Percentiles rank a stretch among this genome's conserved stretches.
Evolutionary conservation across 1,140 invertebrate genomes (phyloP).

Genomic region (Drosophila pectinifera): DNA sequence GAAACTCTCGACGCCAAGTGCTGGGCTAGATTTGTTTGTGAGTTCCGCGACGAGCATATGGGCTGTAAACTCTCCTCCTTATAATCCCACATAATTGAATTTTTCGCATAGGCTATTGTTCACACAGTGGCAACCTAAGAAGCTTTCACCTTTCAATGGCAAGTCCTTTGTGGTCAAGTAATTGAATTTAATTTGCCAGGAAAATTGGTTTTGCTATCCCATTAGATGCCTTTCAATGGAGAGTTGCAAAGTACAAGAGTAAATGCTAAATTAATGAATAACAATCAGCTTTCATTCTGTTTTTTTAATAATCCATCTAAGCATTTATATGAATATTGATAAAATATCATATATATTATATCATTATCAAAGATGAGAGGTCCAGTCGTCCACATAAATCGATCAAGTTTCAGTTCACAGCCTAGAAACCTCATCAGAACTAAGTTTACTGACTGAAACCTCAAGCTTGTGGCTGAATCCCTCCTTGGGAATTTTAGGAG

Average conservation of each 20-base stretch:
- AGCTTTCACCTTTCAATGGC: conserved; percentile 9
- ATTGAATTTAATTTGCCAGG: conserved; percentile 22
- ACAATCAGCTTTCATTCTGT: too few relatives aligned
- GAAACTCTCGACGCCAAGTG: conserved; percentile 16
- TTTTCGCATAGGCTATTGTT: conserved; percentile 9
- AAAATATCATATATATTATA: too few relatives aligned
- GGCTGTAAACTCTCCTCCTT: not conserved
- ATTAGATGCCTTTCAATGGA: not conserved
- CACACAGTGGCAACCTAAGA: not conserved
- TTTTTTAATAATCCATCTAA: too few relatives aligned
- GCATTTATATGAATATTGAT: too few relatives aligned
- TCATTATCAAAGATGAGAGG: too few relatives aligned
- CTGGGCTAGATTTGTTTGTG: conserved; percentile 30
- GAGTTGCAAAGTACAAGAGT: not conserved
- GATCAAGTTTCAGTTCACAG: too few relatives aligned
- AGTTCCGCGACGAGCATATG: conserved; percentile 12
- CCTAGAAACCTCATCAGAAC: too few relatives aligned
- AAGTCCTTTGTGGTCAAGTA: conserved; percentile 17
- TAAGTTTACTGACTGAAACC: too few relatives aligned
- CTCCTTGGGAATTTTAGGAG: too few relatives aligned
- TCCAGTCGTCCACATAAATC: too few relatives aligned
- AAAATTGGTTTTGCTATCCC: conserved; percentile 12
- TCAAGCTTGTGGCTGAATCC: too few relatives aligned
- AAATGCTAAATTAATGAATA: not conserved
- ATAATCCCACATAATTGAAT: conserved; percentile 15